These are phyloP conservation scores for Semaprochilodus insignis DNA, from an alignment of 2,797 vertebrate genomes.

Conservation along the genomic window DNA sequence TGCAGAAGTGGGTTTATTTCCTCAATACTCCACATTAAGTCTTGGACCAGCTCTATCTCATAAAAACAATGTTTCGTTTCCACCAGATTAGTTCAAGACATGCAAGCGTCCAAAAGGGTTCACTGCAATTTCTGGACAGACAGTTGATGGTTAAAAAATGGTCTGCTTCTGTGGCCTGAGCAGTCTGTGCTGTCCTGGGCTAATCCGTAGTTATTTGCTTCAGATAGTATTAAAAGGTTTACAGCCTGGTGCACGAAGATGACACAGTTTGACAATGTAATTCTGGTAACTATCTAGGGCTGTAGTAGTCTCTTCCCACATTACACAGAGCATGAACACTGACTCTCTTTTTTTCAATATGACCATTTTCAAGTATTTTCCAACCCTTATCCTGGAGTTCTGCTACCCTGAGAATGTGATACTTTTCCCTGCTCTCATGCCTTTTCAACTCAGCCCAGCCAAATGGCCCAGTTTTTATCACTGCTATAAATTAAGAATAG, in stretches of 20 bases:
- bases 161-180: conserved; percentile 5
- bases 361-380: background rate
- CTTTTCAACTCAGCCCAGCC: no score
- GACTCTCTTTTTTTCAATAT: background rate
- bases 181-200: background rate
- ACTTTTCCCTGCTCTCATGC: background rate
- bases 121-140: background rate
- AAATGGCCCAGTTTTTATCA: no score
- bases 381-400: background rate
- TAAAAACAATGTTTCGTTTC: background rate
- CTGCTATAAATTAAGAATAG: no score
- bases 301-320: background rate
- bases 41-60: background rate
- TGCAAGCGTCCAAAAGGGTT: background rate
- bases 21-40: background rate
- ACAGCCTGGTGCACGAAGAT: background rate
- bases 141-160: background rate
- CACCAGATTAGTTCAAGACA: background rate
- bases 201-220: background rate
- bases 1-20: background rate
- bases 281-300: background rate
- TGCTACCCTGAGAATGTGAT: background rate
- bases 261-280: background rate
- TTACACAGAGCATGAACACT: background rate
- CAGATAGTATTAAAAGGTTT: conserved; percentile 17